Base-by-base conservation (phyloP, 2,888 invertebrate genomes). In the Norana najaformis region DNA sequence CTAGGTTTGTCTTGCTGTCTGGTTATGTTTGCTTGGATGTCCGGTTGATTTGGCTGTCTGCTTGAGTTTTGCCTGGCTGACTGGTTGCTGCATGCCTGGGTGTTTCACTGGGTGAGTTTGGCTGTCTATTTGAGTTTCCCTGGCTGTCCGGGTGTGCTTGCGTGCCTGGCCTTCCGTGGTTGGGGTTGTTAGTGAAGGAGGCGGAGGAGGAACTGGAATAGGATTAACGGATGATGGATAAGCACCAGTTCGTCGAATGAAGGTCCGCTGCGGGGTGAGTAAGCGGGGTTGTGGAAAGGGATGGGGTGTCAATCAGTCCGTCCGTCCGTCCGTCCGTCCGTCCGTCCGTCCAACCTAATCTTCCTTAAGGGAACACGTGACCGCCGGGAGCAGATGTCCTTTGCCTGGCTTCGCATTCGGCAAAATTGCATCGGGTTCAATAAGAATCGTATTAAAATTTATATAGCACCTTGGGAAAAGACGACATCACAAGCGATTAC, bases 301-400 rank as follows among this genome's bases (percentile, higher is more conserved):
- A 8, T 4, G n/a, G 69, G 69, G 69, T 69, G 69, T 69, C 69
- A 30, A 69, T 69, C n/a, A 8, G 69, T 11, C 30, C 30, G 69
- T 69, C 69, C 69, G n/a, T n/a, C 69, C 69, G n/a, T 69, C n/a
- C n/a, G 69, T 11, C 30, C 30, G 69, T 69, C 69, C 69, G n/a
- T 69, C n/a, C n/a, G 69, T 11, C 30, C 30, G 69, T 69, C 69
- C 69, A 69, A 69, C 69, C 69, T 69, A 69, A 69, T 69, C n/a
- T 69, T 69, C 69, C 69, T n/a, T 47, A n/a, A 69, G 69, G 69
- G 69, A 69, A 69, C 30, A 69, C 69, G 69, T 69, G 69, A 69
- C n/a, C 13, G 69, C 69, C n/a, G 13, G 69, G 69, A 30, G 69
- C 69, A 69, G 69, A n/a, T 69, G 69, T n/a, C n/a, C 16, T 30